phyloP scores from a whole-genome alignment of 2,113 vertebrate species.

The Hypocryptadius cinnamomeus region DNA sequence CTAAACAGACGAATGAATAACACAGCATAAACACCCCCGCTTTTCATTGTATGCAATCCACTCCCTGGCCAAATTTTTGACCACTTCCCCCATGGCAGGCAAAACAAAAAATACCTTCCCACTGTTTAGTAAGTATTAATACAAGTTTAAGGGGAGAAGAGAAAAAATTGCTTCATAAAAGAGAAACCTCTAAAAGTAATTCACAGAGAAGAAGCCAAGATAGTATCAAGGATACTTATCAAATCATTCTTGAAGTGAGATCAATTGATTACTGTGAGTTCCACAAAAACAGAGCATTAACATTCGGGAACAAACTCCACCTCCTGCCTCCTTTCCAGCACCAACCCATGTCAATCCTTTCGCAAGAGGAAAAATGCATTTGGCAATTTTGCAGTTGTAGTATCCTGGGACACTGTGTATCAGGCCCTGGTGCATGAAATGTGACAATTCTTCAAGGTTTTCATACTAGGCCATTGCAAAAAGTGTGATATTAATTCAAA shows the following conservation, averaged over 20 bases:
- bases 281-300: neutral
- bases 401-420: neutral
- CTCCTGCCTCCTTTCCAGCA: neutral
- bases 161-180: neutral
- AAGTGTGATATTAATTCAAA: neutral
- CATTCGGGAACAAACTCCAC: neutral
- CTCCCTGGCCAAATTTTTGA: neutral
- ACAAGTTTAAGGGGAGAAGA: neutral
- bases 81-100: neutral
- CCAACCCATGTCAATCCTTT: neutral
- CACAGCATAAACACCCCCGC: fast-evolving
- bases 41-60: neutral
- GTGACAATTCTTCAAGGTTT: neutral
- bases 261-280: neutral
- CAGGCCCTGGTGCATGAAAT: neutral
- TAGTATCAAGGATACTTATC: neutral
- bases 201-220: neutral
- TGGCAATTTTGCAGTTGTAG: neutral
- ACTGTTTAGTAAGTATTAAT: neutral
- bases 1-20: neutral
- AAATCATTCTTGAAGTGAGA: neutral
- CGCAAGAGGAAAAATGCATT: neutral
- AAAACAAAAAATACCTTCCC: neutral
- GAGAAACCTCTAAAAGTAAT: neutral
- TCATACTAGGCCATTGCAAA: neutral